A percentile compares a stretch with the other conserved stretches of the same genome.
These are phyloP conservation scores for Alethe castanea DNA, from an alignment of 2,113 vertebrate species.

Conservation along the genomic window DNA sequence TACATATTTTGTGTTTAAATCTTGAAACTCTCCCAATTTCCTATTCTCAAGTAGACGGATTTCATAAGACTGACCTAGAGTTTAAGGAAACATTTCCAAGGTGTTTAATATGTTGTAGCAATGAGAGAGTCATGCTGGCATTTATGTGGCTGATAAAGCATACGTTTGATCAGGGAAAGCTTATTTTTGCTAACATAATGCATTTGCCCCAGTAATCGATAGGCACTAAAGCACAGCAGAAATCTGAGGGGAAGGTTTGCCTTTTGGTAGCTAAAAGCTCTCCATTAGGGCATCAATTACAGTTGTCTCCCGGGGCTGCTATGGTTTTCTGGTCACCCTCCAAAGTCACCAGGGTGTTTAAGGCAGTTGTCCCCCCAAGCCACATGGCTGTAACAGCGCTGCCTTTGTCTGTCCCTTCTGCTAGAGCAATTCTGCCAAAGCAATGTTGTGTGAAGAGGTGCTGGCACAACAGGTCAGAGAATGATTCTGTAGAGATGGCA, in stretches of 20 bases:
- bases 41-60: slow-evolving; percentile 93
- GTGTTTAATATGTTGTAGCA: slow-evolving; percentile 75
- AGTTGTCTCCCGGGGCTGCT: not conserved
- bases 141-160: slow-evolving; percentile 64
- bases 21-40: slow-evolving; percentile 92
- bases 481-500: not conserved
- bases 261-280: not conserved
- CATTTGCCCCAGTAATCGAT: slow-evolving; percentile 6
- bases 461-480: not conserved
- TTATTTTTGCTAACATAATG: slow-evolving; percentile 31
- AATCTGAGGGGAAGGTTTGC: not conserved
- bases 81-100: slow-evolving; percentile 68
- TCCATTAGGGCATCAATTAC: not conserved
- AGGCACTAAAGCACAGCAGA: slow-evolving; percentile 35
- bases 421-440: not conserved
- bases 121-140: slow-evolving; percentile 71
- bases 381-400: not conserved
- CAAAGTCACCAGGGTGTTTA: not conserved
- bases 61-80: slow-evolving; percentile 95
- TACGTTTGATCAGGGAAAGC: slow-evolving; percentile 49
- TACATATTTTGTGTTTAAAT: slow-evolving; percentile 91
- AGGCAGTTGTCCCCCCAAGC: not conserved
- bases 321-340: not conserved
- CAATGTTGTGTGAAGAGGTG: not conserved
- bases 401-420: not conserved